Percentiles rank a stretch among this genome's conserved stretches.
Evolutionary conservation across 2,113 vertebrate species (phyloP).

Genomic region (Ornithorhynchus anatinus): DNA sequence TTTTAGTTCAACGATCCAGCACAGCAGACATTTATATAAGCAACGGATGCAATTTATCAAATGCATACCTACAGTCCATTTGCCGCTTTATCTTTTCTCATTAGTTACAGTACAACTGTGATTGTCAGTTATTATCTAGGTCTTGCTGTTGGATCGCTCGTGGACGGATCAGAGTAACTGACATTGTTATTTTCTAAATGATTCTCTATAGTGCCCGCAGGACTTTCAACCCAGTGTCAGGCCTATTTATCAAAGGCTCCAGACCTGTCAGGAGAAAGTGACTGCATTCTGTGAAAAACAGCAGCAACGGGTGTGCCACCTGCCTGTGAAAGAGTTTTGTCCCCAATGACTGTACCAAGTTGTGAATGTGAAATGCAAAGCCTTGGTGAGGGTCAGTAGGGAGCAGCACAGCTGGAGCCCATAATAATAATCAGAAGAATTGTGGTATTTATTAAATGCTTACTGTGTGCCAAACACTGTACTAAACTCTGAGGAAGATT

Average conservation of each 20-base stretch:
- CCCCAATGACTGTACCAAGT: no score
- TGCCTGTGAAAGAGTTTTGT: no score
- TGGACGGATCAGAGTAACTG: constrained; percentile 46
- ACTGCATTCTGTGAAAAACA: no score
- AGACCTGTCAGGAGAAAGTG: constrained; percentile 27
- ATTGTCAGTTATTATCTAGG: constrained; percentile 57
- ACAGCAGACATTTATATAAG: constrained; percentile 15
- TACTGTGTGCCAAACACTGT: no score
- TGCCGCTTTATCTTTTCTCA: constrained; percentile 53
- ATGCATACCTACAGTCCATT: constrained; percentile 49
- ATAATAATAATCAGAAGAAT: no score
- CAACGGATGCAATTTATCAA: constrained; percentile 50
- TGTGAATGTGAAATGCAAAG: no score
- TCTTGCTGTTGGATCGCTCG: constrained; percentile 58
- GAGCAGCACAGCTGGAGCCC: no score
- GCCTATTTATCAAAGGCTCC: constrained; percentile 52
- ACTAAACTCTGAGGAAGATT: no score
- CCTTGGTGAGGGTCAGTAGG: no score
- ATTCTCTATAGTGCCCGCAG: constrained; percentile 51
- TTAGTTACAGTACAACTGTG: constrained; percentile 57
- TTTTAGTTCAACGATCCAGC: constrained; percentile 43
- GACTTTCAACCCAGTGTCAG: constrained; percentile 57
- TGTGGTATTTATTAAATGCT: no score
- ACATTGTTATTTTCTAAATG: constrained; percentile 51
- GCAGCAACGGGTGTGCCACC: no score